Conservation (phyloP, 2,888 invertebrate species). For the Brenthis ino region DNA sequence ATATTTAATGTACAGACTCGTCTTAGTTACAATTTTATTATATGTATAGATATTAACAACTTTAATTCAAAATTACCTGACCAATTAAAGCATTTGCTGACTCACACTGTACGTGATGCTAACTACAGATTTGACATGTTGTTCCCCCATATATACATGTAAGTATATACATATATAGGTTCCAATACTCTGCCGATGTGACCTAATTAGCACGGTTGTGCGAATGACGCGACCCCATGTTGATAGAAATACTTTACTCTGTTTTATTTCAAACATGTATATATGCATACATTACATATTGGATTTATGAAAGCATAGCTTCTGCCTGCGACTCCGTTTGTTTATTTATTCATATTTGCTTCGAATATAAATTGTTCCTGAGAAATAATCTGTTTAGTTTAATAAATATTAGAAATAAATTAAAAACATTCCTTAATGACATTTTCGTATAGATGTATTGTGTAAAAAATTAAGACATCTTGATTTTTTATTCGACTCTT, state of each 20-base stretch:
- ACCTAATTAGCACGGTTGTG: constrained; percentile 34
- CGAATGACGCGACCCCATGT: constrained; percentile 29
- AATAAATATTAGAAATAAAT: too few relatives aligned
- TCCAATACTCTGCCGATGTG: constrained; percentile 34
- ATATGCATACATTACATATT: background rate
- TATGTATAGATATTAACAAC: background rate
- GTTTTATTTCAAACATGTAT: constrained; percentile 19
- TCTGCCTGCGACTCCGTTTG: too few relatives aligned
- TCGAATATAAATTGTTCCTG: too few relatives aligned
- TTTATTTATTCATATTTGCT: too few relatives aligned
- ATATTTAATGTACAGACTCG: too few relatives aligned
- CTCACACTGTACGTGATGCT: constrained; percentile 30
- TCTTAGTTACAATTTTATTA: too few relatives aligned
- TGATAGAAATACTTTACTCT: constrained; percentile 27
- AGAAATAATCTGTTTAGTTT: too few relatives aligned
- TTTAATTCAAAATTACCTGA: constrained; percentile 15
- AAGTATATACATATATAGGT: constrained; percentile 14
- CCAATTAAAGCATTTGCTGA: constrained; percentile 6
- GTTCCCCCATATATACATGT: constrained; percentile 26
- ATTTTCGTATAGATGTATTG: too few relatives aligned
- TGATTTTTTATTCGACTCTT: too few relatives aligned
- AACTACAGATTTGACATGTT: constrained; percentile 37
- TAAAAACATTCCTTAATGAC: too few relatives aligned
- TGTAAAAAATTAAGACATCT: too few relatives aligned
- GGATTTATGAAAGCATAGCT: too few relatives aligned